Evolutionary conservation across 2,113 vertebrate genomes (phyloP), one percentile per base, ranked within the genome.

Genomic region (Rutilus rutilus): DNA sequence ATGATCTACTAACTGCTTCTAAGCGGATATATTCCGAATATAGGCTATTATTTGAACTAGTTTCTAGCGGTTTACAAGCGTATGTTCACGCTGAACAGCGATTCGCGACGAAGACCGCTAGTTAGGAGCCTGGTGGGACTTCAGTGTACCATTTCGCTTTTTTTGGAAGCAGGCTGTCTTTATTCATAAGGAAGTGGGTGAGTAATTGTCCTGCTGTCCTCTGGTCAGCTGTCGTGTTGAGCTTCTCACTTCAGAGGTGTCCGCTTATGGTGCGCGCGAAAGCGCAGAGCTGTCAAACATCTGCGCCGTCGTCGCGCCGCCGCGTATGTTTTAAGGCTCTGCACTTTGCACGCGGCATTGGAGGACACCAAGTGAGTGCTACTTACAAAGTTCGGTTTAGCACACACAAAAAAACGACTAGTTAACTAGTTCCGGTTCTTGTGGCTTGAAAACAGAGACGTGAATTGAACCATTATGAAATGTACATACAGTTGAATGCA

Each of bases 181-280:
- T 69, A 64, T 50, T 57, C 50, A 23, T 11, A 25, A 83, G 80
- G 65, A 82, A 71, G 47, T 23, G 50, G 81, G 81, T 83, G 81
- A 83, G 81, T 83, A 42, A 73, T 59, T 73, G 45, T 71, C 62
- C 64, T 62, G 60, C 17, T 73, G 64, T 71, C 62, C 47, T 62
- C 17, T 9, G 45, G 80, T 73, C 65, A 42, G 81, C 79, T 82
- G 79, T 83, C 47, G 23, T 42, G 30, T 73, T 36, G 67, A 25
- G 81, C 50, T 83, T 83, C 65, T 83, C 67, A 42, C 65, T 83
- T 71, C 65, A 69, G 65, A 83, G 11, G 81, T 54, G 45, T 83
- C 65, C 50, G 57, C 65, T 82, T 52, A 65, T 50, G 45, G 25
- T 36, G 64, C 80, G 64, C 80, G 42, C 80, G 6, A 73, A 71